These are phyloP conservation scores for Salmo trutta DNA, from an alignment of 2,797 vertebrate genomes.

Conservation along the genomic window DNA sequence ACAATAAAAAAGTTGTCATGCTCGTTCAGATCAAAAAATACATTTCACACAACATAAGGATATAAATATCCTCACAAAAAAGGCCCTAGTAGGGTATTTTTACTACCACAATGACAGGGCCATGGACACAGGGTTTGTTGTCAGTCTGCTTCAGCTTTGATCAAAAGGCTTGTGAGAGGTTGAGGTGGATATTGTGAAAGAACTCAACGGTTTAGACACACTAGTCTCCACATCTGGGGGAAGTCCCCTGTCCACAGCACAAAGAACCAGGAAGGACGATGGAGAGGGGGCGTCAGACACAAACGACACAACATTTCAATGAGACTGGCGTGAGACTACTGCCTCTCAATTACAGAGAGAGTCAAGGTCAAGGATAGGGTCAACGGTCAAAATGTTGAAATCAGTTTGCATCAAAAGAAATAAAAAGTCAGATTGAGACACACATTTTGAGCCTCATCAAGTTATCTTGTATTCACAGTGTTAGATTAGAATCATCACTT, in stretches of 20 bases:
- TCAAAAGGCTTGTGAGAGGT: constrained; percentile 48
- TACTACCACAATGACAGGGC: constrained; percentile 58
- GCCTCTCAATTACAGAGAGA: constrained; percentile 42
- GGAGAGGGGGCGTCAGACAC: constrained; percentile 38
- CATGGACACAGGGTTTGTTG: constrained; percentile 50
- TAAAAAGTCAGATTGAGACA: neutral
- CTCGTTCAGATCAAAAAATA: neutral
- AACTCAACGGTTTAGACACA: constrained; percentile 43
- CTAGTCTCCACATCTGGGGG: constrained; percentile 62
- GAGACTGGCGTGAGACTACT: constrained; percentile 46
- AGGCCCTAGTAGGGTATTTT: constrained; percentile 45
- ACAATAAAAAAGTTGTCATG: no score
- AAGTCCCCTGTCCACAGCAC: constrained; percentile 55
- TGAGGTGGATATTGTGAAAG: constrained; percentile 16
- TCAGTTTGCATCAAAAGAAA: neutral
- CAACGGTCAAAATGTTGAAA: neutral
- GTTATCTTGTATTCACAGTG: neutral
- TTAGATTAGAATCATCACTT: neutral
- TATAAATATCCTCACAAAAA: no score
- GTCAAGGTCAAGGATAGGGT: constrained; percentile 4
- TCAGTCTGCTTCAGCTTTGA: constrained; percentile 60
- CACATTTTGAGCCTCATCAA: neutral
- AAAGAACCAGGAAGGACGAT: constrained; percentile 64
- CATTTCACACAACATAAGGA: neutral
- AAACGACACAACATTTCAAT: constrained; percentile 72